Evolutionary conservation across 2,797 vertebrate species (phyloP).

Genomic region (Acridotheres tristis): DNA sequence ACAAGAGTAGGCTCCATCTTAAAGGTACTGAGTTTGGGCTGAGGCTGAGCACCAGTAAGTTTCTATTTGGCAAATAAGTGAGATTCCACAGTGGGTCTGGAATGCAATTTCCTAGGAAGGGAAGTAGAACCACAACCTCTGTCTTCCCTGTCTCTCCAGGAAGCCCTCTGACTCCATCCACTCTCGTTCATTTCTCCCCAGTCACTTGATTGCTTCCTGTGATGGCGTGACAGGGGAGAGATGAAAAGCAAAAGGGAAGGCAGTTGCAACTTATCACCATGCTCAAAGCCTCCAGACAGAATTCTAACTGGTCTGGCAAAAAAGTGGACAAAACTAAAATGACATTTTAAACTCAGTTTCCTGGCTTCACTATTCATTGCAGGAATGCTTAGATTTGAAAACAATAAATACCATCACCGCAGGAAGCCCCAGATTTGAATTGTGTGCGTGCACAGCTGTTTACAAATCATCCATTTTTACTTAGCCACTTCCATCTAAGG

Average conservation of each 20-base stretch:
- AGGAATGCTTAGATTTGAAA: constrained; percentile 13
- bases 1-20: neutral
- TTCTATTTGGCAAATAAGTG: neutral
- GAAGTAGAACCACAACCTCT: neutral
- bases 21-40: neutral
- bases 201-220: neutral
- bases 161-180: neutral
- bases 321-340: neutral
- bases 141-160: neutral
- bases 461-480: constrained; percentile 20
- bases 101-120: neutral
- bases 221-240: neutral
- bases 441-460: neutral
- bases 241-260: neutral
- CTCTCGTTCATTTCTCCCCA: neutral
- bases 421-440: neutral
- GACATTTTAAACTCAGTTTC: neutral
- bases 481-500: constrained; percentile 34
- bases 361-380: neutral
- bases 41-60: neutral
- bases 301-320: neutral
- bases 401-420: neutral
- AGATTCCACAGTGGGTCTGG: neutral
- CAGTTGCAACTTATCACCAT: neutral
- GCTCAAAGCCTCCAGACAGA: neutral